Evolutionary conservation across 2,113 vertebrate species (phyloP), one percentile per base, ranked within the genome.

Genomic region (Brienomyrus brachyistius): DNA sequence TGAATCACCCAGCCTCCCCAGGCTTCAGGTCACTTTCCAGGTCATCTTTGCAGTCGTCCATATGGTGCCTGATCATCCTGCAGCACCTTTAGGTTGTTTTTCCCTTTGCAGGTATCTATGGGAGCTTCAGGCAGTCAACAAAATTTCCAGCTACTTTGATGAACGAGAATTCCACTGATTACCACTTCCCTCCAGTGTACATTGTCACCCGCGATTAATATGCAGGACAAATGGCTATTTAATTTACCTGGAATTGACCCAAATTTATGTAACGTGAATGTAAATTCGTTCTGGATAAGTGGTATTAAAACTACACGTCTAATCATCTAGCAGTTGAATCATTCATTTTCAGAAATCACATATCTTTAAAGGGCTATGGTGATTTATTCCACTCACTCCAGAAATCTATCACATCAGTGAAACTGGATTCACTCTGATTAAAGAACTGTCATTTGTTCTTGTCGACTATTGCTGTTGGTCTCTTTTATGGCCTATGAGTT

Each of bases 231-330:
- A 80, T 80, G 35, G 35, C 35, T 40, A 80, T 43, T 80, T 80
- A 80, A 80, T 80, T 43, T 80, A 80, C 74, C 35, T 80, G 74
- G 74, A 43, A 35, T 35, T 35, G 74, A 43, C 31, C 35, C 74
- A 80, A 80, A 80, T 80, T 80, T 80, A 43, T 80, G 74, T 17
- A 80, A 80, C 74, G 15, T 80, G 74, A 80, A 80, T 80, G 74
- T 80, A 80, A 80, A 80, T 80, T 80, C 74, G 6, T 80, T 43
- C 35, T 40, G 35, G 74, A 80, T 80, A 80, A 80, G 35, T 43
- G 74, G 74, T 43, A 80, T 43, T 80, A 43, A 80, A 80, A 80
- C 35, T 43, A 43, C 74, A 80, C 6, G 74, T 80, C 74, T 80
- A 40, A 80, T 80, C 35, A 43, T 80, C 35, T 40, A 80, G 35